phyloP scores from a whole-genome alignment of 2,888 invertebrate species.

The Nomada ruficornis region DNA sequence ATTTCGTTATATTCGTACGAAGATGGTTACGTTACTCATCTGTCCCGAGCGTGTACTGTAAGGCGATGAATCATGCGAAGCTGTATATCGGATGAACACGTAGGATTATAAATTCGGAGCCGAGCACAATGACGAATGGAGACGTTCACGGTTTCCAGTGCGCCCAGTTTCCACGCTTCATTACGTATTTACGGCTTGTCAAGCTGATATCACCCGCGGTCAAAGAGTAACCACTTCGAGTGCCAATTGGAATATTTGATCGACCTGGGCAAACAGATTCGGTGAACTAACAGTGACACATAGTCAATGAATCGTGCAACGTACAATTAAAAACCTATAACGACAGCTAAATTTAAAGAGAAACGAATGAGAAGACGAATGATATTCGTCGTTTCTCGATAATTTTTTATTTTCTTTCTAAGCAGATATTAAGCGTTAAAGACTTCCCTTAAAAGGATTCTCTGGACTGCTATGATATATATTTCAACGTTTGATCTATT shows the following conservation, averaged over 20 bases:
- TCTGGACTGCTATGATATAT: too few species aligned
- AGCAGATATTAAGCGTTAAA: too few species aligned
- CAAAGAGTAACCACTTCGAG: slow-evolving; percentile 50
- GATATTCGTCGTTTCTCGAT: too few species aligned
- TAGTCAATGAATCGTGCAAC: slow-evolving; percentile 22
- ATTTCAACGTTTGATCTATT: background rate
- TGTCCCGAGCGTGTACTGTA: slow-evolving; percentile 39
- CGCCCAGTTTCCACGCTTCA: slow-evolving; percentile 72
- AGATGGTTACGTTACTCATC: slow-evolving; percentile 58
- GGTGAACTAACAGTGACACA: slow-evolving; percentile 27
- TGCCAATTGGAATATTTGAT: slow-evolving; percentile 69
- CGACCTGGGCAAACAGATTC: slow-evolving; percentile 46
- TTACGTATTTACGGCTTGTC: slow-evolving; percentile 79
- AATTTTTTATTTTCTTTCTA: too few species aligned
- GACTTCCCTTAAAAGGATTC: too few species aligned
- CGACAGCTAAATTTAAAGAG: background rate
- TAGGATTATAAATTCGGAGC: slow-evolving; percentile 68
- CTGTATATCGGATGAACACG: slow-evolving; percentile 44
- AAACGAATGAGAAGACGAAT: background rate
- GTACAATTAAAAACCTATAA: background rate
- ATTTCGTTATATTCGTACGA: slow-evolving; percentile 28
- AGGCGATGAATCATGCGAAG: slow-evolving; percentile 69
- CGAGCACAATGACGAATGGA: slow-evolving; percentile 67
- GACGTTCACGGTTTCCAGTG: slow-evolving; percentile 60
- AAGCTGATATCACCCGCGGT: slow-evolving; percentile 75